Base-by-base conservation (phyloP, 2,888 invertebrate genomes). In the Fragum fragum region DNA sequence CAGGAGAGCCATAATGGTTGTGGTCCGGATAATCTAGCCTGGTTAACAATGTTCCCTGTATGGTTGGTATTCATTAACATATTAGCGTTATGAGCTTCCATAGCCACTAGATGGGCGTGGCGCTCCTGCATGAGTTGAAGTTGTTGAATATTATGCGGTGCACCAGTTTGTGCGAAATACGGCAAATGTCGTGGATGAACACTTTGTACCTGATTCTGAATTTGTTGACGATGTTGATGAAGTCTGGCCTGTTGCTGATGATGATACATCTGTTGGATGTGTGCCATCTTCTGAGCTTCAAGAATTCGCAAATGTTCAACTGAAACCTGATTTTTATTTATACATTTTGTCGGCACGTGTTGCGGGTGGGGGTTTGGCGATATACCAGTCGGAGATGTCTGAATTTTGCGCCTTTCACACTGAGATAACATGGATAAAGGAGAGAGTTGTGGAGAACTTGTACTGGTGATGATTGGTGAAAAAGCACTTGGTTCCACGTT, bases 1-100 rank as follows among this genome's bases (percentile, higher is more conserved):
- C 79, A 82, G 1, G 85, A 80, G 75, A 85, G 78, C 80, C 77
- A 83, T 14, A 72, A 61, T 39, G 85, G 82, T 23, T 74, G 68
- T 7, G 73, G 66, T 66, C 66, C 66, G 14, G 66, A n/a, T n/a
- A 66, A 16, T 36, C 42, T 6, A 7, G 66, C 7, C 14, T 18
- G 26, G 29, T 42, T 66, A 14, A 18, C 63, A 5, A 70, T 29
- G 47, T 18, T 29, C 5, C 28, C 32, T 1, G 18, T 32, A n/a
- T 23, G 16, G n/a, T 53, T 26, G 11, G 39, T 28, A 53, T 71
- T 53, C 16, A 42, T 16, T 1, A 80, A n/a, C 29, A 76, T 9
- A 57, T 59, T 73, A 16, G 79, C 52, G 29, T 59, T 76, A 21
- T 70, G 28, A 16, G 63, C 36, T 36, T 80, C 85, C 26, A 68